Base-by-base conservation (phyloP, 2,888 invertebrate genomes). In the Rotaria sp. region DNA sequence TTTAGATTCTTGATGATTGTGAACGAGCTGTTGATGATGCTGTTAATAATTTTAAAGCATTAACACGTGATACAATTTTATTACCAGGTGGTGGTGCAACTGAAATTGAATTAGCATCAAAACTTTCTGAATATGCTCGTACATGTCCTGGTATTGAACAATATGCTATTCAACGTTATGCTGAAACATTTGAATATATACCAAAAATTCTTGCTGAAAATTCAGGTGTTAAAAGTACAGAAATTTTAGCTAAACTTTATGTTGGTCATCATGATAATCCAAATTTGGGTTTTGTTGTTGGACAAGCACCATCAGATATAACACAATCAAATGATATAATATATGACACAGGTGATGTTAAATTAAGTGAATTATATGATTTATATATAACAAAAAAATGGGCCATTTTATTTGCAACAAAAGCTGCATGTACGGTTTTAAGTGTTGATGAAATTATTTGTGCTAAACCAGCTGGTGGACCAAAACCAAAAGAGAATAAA, bases 1-100 rank as follows among this genome's bases (percentile, higher is more conserved):
- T 67, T 18, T 67, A 97, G 91, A 95, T 95, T 90, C 96, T 99
- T 96, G 99, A 99, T 91, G 99, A 99, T 89, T 95, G 99, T 89
- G 99, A 99, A 92, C 93, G 99, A 87, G 96, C 98, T 48, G 94
- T 99, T 89, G 97, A 99, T 92, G 99, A 99, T 92, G 99, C 97
- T 87, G 96, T 99, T 38, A 99, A 99, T 91, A 97, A 96, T 55
- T 99, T 96, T 92, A 99, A 99, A 91, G 95, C 95, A 85, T 92
- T 96, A 59, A 94, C 95, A 0, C 94, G 94, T 90, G 93, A 93
- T 90, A 92, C 92, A 50, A 89, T 92, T 89, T 94, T 96, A 89
- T 91, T 99, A 41, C 94, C 98, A 84, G 99, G 99, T 85, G 99
- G 96, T 86, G 98, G 98, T 84, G 97, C 98, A 5, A 94, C 94